Conservation (phyloP, 2,797 vertebrate species). For the Periophthalmus magnuspinnatus region DNA sequence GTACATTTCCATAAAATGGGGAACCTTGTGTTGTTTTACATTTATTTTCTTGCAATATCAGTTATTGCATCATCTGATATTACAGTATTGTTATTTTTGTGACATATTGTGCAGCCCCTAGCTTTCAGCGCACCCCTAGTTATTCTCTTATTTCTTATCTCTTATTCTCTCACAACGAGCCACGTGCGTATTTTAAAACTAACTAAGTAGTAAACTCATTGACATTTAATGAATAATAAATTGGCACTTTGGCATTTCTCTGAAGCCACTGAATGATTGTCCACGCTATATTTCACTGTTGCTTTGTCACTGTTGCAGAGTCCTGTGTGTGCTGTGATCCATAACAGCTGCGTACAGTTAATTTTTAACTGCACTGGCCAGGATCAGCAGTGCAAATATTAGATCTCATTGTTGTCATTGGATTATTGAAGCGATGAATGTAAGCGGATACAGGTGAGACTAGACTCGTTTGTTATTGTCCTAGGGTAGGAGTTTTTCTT, state of each 20-base stretch:
- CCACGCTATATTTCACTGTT: not conserved
- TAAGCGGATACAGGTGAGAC: slow-evolving; percentile 61
- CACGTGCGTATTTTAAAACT: not conserved
- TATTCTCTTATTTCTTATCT: too few relatives aligned
- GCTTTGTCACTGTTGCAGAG: not conserved
- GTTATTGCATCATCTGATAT: too few relatives aligned
- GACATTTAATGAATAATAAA: slow-evolving; percentile 1
- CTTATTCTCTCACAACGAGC: too few relatives aligned
- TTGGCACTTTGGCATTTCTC: not conserved
- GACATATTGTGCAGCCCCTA: too few relatives aligned
- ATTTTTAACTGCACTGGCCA: slow-evolving; percentile 34
- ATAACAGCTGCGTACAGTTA: slow-evolving; percentile 23
- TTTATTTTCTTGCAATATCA: too few relatives aligned
- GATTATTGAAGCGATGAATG: slow-evolving; percentile 31
- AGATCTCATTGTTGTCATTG: slow-evolving; percentile 17
- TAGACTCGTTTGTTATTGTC: slow-evolving; percentile 18
- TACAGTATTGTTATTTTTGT: too few relatives aligned
- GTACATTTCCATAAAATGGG: too few relatives aligned
- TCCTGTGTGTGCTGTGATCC: not conserved
- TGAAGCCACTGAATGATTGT: not conserved
- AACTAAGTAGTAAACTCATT: not conserved
- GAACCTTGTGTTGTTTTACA: too few relatives aligned
- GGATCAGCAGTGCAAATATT: slow-evolving; percentile 49
- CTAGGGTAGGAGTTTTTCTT: not conserved
- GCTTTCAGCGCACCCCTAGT: too few relatives aligned